Base-by-base conservation (phyloP, 2,888 invertebrate species). In the Hyles lineata region DNA sequence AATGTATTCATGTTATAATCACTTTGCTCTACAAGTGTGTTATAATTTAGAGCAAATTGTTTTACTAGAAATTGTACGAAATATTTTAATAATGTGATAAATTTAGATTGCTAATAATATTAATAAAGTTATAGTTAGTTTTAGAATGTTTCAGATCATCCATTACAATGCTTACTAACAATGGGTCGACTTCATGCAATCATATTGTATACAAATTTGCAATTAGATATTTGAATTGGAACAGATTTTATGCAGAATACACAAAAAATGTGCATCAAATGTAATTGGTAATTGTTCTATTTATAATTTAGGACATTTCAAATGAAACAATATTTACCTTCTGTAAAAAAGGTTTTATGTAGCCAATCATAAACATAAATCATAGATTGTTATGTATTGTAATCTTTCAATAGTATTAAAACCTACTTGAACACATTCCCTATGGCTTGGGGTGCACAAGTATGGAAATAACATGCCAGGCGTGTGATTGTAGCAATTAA, bases 21-120 rank as follows among this genome's bases (percentile, higher is more conserved):
- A 23, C 50, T 67, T 67, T 67, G 67, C 67, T 67, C 67, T 67
- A 67, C 67, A 67, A 17, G 23, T 7, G 9, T 35, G 21, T 63
- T 17, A 50, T 21, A 23, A 23, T 50, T 67, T 55, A 6, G n/a
- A n/a, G 55, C n/a, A n/a, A 55, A 55, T 43, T 43, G 0, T 11
- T 43, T 43, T 43, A 43, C 15, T 43, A 11, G 2, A 43, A 11
- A 11, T 11, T 43, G 35, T 35, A 43, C 11, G 4, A 43, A 43
- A 43, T 43, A 15, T 43, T 43, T 43, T 43, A 43, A 29, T 5
- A 29, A 43, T 43, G 11, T 15, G 11, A 9, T 43, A 15, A 43
- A 43, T 11, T 43, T 43, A 43, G 15, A 15, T 15, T 43, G 11
- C 43, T 43, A 43, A 43, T 43, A 15, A 2, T 43, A 43, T 15